Percentiles rank a stretch among this genome's conserved stretches.
phyloP scores from a whole-genome alignment of 2,113 vertebrate genomes.

The Nannospalax galili region DNA sequence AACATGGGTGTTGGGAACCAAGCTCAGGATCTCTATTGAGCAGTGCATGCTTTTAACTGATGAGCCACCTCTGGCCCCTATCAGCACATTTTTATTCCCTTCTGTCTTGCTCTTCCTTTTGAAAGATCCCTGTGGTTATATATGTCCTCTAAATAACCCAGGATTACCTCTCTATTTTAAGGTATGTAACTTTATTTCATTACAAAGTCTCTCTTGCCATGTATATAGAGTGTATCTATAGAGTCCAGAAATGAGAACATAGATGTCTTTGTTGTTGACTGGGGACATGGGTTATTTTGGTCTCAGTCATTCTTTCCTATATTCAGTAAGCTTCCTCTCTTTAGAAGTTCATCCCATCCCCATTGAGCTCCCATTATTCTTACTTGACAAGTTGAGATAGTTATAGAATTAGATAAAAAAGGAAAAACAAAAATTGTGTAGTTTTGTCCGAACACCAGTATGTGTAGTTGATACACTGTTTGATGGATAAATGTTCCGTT shows the following conservation, averaged over 20 bases:
- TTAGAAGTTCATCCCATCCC: rapidly evolving
- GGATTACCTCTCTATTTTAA: background rate
- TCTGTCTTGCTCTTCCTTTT: background rate
- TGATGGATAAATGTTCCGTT: constrained; percentile 31
- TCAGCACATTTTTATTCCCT: background rate
- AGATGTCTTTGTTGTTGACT: background rate
- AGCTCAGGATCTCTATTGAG: background rate
- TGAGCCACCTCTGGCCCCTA: no score
- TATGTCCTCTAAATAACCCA: background rate
- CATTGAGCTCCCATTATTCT: no score
- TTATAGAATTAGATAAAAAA: background rate
- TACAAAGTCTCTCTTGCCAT: background rate
- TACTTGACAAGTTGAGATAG: background rate
- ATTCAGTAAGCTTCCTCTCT: background rate
- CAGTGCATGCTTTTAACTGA: background rate
- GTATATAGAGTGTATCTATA: background rate
- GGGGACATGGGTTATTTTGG: background rate
- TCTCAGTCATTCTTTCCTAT: background rate
- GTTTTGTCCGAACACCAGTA: constrained; percentile 25
- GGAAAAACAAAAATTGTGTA: background rate
- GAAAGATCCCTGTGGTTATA: background rate
- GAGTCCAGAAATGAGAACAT: background rate
- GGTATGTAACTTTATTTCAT: background rate
- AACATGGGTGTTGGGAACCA: background rate
- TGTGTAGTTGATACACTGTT: constrained; percentile 19